Evolutionary conservation across 1,140 invertebrate species (phyloP), one percentile per base, ranked within the genome.

Genomic region (Hyposmocoma kahamanoa): DNA sequence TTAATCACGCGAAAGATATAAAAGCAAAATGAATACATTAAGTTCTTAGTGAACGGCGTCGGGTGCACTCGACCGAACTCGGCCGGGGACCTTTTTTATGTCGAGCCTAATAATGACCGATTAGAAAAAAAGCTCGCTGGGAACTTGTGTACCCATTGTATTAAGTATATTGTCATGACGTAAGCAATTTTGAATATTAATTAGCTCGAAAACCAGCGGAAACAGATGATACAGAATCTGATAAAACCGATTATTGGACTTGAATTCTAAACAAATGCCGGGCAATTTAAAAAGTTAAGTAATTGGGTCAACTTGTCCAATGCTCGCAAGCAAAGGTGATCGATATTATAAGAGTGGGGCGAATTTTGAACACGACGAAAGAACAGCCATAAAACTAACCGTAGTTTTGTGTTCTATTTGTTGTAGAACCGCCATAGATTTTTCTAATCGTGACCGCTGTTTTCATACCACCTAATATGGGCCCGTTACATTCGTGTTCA

Each of bases 1-100:
- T 78, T 82, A 84, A 84, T 84, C 78, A 82, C 69, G 76, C 73
- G 78, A 81, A 82, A 79, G 78, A 78, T 72, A 82, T 79, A 82
- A 79, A 82, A 80, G 74, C 60, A 74, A 79, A 74, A 78, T 82
- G 73, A 81, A 84, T 84, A 78, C 67, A 81, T 84, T 82, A 81
- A 69, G 61, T 72, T 74, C 55, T 70, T 65, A 63, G 64, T 62
- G 65, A 59, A 60, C 66, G 69, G 62, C 60, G 65, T 72, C 44
- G 56, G 46, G 67, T 60, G 59, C 71, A 79, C 39, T 63, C 62
- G 62, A 69, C 59, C 71, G 66, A 51, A 42, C 46, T 50, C 22
- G 50, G 54, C 46, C 49, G 52, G 54, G 61, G 58, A 64, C 48
- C 62, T 55, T 83, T 78, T 82, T 82, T 74, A 62, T 72, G 59